Evolutionary conservation across 2,797 vertebrate species (phyloP).

Genomic region (Rhynchonycteris naso): DNA sequence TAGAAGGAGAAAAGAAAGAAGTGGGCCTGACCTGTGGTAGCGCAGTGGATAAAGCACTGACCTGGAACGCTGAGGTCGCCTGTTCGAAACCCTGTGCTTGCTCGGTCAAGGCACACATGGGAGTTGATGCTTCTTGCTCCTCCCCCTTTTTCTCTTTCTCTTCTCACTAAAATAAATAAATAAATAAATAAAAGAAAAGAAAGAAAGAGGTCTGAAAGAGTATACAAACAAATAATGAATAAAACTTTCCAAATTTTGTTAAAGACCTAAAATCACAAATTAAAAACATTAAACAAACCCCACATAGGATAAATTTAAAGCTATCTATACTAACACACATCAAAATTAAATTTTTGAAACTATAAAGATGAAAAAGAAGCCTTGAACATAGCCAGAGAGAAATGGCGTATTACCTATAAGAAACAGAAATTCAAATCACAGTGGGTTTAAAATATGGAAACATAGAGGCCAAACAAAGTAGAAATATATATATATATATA

Average conservation of each 20-base stretch:
- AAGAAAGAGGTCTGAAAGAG: not conserved
- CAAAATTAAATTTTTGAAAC: not conserved
- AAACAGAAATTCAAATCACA: not conserved
- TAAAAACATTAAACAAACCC: not conserved
- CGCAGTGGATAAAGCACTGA: no score
- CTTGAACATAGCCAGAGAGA: not conserved
- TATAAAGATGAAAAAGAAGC: not conserved
- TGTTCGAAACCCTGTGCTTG: no score
- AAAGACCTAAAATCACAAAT: not conserved
- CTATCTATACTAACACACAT: not conserved
- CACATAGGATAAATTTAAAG: not conserved
- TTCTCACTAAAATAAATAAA: no score
- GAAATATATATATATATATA: no score
- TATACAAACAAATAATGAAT: not conserved
- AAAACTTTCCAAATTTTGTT: not conserved
- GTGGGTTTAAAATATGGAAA: not conserved
- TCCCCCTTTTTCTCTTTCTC: no score
- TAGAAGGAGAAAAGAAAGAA: not conserved
- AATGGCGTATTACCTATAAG: not conserved
- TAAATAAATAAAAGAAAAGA: not conserved
- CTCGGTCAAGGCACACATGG: no score
- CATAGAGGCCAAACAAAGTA: not conserved
- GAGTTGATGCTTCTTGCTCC: no score
- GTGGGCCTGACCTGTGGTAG: not conserved
- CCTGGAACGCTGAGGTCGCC: no score